Evolutionary conservation across 2,797 vertebrate genomes (phyloP).

Genomic region (Halcyon chelicuti): DNA sequence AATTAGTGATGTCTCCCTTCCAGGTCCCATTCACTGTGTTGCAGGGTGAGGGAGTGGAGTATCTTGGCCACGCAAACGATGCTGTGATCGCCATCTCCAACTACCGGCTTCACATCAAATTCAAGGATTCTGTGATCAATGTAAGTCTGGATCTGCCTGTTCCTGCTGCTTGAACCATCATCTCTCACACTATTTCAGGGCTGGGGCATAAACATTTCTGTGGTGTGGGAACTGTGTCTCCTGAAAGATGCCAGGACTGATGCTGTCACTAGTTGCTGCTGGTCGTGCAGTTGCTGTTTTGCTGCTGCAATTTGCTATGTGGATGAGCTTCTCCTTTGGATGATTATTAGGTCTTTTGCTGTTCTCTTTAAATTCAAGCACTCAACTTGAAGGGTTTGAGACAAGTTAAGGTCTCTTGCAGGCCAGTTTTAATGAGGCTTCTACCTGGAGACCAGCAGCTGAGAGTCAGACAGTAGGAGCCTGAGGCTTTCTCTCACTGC

Average conservation of each 20-base stretch:
- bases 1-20: slow-evolving; percentile 10
- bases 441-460: background rate
- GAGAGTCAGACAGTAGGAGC: background rate
- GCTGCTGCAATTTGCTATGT: background rate
- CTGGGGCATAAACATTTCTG: background rate
- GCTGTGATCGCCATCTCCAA: slow-evolving; percentile 98
- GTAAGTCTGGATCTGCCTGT: slow-evolving; percentile 80
- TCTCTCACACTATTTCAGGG: background rate
- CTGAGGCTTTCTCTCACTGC: background rate
- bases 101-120: slow-evolving; percentile 98
- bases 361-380: background rate
- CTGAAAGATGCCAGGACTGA: background rate
- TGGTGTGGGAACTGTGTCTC: background rate
- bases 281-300: background rate
- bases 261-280: background rate
- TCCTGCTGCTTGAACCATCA: background rate
- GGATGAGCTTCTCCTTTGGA: background rate
- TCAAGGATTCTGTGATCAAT: slow-evolving; percentile 97
- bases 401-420: background rate
- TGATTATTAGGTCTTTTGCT: background rate
- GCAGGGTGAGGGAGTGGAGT: slow-evolving; percentile 98
- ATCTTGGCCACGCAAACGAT: slow-evolving; percentile 92
- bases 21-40: slow-evolving; percentile 96
- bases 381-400: background rate
- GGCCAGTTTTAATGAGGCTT: background rate